These are phyloP conservation scores for Cephonodes hylas DNA, from an alignment of 2,888 invertebrate species.

Conservation along the genomic window DNA sequence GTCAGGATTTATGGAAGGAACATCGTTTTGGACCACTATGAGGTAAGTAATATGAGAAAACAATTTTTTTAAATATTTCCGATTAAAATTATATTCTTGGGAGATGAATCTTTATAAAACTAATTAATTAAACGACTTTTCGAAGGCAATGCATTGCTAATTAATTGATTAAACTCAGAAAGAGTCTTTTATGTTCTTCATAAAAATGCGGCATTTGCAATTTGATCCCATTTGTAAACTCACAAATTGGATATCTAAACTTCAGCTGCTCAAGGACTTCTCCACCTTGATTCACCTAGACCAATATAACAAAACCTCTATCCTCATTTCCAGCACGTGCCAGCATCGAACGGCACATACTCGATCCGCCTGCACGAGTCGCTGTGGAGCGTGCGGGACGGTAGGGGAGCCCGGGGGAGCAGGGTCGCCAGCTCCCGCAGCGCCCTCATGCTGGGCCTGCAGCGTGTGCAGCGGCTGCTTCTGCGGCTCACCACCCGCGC, in stretches of 20 bases:
- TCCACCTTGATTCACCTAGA: no score
- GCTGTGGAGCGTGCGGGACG: slow-evolving; percentile 90
- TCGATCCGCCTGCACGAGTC: slow-evolving; percentile 87
- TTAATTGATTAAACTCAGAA: no score
- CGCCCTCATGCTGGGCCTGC: slow-evolving; percentile 95
- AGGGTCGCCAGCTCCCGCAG: slow-evolving; percentile 81
- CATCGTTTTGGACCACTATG: slow-evolving; percentile 88
- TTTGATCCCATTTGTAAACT: no score
- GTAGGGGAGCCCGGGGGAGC: slow-evolving; percentile 54
- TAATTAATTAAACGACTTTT: no score
- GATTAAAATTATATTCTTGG: no score
- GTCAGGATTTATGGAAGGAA: slow-evolving; percentile 90
- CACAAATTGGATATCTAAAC: no score
- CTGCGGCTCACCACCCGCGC: slow-evolving; percentile 83
- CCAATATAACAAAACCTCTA: not conserved
- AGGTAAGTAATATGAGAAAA: slow-evolving; percentile 45
- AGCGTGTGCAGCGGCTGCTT: slow-evolving; percentile 90
- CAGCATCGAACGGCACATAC: slow-evolving; percentile 75
- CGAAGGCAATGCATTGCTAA: no score
- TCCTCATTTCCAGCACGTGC: slow-evolving; percentile 48
- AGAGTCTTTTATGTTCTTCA: no score
- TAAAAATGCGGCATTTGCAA: no score
- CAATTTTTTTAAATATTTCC: not conserved
- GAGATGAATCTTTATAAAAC: no score
- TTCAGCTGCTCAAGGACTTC: no score